A percentile compares a stretch with the other conserved stretches of the same genome.
These are phyloP conservation scores for Celastrina argiolus DNA, from an alignment of 2,888 invertebrate species.

Conservation along the genomic window DNA sequence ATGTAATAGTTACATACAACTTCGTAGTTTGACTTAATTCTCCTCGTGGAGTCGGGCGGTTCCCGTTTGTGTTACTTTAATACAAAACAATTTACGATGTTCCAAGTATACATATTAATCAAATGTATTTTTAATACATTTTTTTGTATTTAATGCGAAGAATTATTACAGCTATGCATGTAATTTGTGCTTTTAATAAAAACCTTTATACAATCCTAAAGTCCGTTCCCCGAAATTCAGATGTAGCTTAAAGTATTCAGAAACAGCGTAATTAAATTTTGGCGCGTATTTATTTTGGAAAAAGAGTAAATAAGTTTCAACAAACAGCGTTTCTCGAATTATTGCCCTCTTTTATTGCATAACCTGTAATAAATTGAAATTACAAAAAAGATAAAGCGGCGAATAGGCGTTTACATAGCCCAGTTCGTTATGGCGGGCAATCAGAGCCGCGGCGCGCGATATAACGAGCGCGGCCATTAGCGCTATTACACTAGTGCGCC, in stretches of 20 bases:
- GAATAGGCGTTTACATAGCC: conserved; percentile 11
- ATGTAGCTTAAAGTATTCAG: background rate
- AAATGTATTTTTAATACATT: background rate
- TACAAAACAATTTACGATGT: background rate
- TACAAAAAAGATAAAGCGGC: conserved; percentile 15
- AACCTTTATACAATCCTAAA: background rate
- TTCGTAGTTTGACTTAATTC: background rate
- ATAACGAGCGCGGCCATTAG: conserved; percentile 49
- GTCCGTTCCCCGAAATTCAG: background rate
- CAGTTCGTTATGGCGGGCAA: conserved; percentile 31
- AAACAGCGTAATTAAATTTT: background rate
- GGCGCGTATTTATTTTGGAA: background rate
- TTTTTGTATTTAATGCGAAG: too few relatives aligned
- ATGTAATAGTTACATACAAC: background rate
- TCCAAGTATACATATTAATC: background rate
- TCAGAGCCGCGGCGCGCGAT: conserved; percentile 37
- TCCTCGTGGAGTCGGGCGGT: background rate
- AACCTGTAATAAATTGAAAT: conserved; percentile 10
- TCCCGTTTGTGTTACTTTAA: background rate
- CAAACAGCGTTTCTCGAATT: background rate
- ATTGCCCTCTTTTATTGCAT: background rate
- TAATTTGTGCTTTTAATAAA: background rate
- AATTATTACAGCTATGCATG: too few relatives aligned
- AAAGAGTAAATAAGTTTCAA: background rate
- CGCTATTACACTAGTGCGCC: conserved; percentile 58